phyloP scores from a whole-genome alignment of 2,888 invertebrate genomes.

The Scaptomyza reducta region DNA sequence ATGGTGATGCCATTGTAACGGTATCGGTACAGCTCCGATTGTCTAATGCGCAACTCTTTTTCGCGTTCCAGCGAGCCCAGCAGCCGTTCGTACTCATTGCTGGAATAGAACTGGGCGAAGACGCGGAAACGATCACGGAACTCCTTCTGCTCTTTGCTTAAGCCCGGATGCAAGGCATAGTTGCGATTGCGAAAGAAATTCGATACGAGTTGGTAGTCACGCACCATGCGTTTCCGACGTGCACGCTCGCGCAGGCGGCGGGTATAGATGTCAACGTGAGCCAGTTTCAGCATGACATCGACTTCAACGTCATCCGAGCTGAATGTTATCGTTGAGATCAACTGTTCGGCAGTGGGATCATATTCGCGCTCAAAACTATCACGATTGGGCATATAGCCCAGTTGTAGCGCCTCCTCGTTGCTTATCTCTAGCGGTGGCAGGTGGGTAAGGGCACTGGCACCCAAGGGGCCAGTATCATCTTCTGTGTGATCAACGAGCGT shows the following conservation, averaged over 20 bases:
- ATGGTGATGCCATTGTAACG: constrained; percentile 93
- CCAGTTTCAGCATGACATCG: constrained; percentile 94
- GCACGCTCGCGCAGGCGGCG: constrained; percentile 93
- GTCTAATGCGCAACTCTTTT: constrained; percentile 91
- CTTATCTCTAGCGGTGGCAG: constrained; percentile 92
- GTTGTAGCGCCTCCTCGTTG: constrained; percentile 92
- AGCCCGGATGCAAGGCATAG: constrained; percentile 82
- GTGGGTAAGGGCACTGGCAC: constrained; percentile 88
- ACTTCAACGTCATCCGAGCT: constrained; percentile 95
- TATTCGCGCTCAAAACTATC: constrained; percentile 98
- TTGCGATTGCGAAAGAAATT: constrained; percentile 90
- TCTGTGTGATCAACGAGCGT: constrained; percentile 89
- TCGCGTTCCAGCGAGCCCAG: constrained; percentile 92
- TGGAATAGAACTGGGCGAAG: constrained; percentile 94
- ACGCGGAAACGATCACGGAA: constrained; percentile 93
- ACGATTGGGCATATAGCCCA: constrained; percentile 97
- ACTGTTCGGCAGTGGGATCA: constrained; percentile 95
- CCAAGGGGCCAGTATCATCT: constrained; percentile 90
- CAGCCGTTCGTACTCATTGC: constrained; percentile 92
- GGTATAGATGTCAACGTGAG: constrained; percentile 96
- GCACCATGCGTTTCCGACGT: constrained; percentile 93
- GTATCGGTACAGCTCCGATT: constrained; percentile 93
- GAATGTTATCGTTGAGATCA: constrained; percentile 93
- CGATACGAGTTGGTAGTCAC: constrained; percentile 95
- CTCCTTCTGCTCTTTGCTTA: constrained; percentile 85